Evolutionary conservation across 2,113 vertebrate genomes (phyloP), one percentile per base, ranked within the genome.

Genomic region (Psophia crepitans): DNA sequence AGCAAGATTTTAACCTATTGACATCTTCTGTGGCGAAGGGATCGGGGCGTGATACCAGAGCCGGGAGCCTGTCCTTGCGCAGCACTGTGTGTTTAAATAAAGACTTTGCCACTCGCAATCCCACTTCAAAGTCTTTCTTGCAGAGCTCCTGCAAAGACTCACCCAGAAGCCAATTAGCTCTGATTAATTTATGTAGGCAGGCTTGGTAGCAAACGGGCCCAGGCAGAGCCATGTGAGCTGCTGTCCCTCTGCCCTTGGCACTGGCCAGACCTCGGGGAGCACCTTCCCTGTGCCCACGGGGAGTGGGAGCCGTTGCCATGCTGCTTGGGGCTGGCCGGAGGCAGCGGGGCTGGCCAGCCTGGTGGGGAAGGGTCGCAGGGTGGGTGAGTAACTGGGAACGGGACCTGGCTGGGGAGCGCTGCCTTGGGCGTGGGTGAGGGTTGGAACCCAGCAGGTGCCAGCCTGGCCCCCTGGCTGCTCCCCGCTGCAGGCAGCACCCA

Each of bases 251-350:
- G 90, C 80, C 76, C 79, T 84, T 39, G 77, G 61, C 46, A 1
- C 28, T 49, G 58, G 9, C 19, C 37, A 20, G 82, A 77, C 30
- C 75, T 46, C 54, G 2, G 2, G 26, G 44, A 46, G 20, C 9
- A 3, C 39, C 56, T 14, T 16, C 39, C 33, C 43, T 4, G 14
- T 0, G 0, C 12, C 32, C 11, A 0, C 0, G 26, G 78, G 56
- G 16, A 44, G 9, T 1, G 35, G 78, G 73, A 79, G 3, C 30
- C 1, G 1, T 33, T 1, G 13, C 13, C 1, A 5, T 7, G 35
- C 57, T 51, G 44, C 35, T 5, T 5, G 51, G 30, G 1, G 11
- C 20, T 5, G 56, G 14, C 27, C 6, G 60, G 60, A 51, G 35
- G 44, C 24, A 21, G 49, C 13, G 30, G 80, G 17, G 6, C 2